Base-by-base conservation (phyloP, 1,140 invertebrate species). In the Tenebrio molitor region DNA sequence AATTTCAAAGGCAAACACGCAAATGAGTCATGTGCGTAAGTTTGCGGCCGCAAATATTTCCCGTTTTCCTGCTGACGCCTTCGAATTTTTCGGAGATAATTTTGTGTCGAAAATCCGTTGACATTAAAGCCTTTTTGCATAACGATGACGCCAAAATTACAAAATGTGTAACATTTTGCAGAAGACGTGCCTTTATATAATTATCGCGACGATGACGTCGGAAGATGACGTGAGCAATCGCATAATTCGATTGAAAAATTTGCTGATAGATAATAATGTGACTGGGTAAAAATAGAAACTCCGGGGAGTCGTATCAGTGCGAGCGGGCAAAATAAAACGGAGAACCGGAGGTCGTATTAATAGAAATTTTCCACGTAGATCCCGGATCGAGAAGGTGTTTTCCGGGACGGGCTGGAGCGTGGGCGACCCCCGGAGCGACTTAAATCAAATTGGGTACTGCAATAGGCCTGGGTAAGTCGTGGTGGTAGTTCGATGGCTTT, bases 151-250 rank as follows among this genome's bases (percentile, higher is more conserved):
- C n/a, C 5, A 29, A 19, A 19, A 10, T 21, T 0, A 12, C 7
- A 19, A 50, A 8, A 53, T 53, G n/a, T 50, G 44, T 29, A 58
- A 10, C 23, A 58, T 58, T 58, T 58, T 58, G 50, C 50, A 58
- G 50, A 58, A 58, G 50, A 58, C 50, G 21, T 10, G 23, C 21
- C 19, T 58, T 58, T 58, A 58, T 58, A 15, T 58, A 58, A 58
- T 58, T 58, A 58, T 53, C 19, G 42, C 15, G 1, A 14, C 10
- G 21, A 25, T 58, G 50, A 58, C 50, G 50, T 58, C 50, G 50
- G 21, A 8, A 50, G 1, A 25, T 58, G 50, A 58, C 50, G 50
- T 12, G 17, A 25, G 46, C 46, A 53, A 23, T 53, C 46, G 8
- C 21, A 25, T 58, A 58, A 58, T 58, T 29, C 3, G 3, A 29